Conservation (phyloP, 2,113 vertebrate species). For the Mesoclemmys tuberculata region DNA sequence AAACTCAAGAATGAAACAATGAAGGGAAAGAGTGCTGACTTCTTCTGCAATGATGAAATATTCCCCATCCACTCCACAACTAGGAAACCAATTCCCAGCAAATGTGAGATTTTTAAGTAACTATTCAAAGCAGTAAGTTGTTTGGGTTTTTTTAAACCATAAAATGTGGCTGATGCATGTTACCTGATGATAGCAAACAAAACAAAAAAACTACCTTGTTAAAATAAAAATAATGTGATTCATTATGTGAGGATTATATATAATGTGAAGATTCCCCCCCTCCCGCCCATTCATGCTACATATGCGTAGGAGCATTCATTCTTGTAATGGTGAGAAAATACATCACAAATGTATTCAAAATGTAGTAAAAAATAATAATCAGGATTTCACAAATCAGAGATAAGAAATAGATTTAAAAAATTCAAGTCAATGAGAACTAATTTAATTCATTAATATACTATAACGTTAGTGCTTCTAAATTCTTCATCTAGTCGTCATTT, state of each 20-base stretch:
- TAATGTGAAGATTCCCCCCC: no score
- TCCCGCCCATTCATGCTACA: not conserved
- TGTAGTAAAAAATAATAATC: not conserved
- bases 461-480: not conserved
- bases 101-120: not conserved
- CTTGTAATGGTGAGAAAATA: not conserved
- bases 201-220: not conserved
- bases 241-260: not conserved
- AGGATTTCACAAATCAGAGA: not conserved
- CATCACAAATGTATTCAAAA: not conserved
- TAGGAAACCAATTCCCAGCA: slow-evolving; percentile 18
- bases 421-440: not conserved
- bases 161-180: not conserved
- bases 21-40: slow-evolving; percentile 27
- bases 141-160: not conserved
- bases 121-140: not conserved
- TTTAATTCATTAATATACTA: not conserved
- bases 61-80: not conserved
- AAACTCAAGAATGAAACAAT: slow-evolving; percentile 9
- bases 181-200: not conserved
- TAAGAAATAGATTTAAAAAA: not conserved
- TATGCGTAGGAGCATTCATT: not conserved
- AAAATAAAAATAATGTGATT: not conserved
- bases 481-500: not conserved
- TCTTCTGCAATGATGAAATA: not conserved